phyloP scores from a whole-genome alignment of 2,797 vertebrate genomes.

The Pseudocheirus occidentalis region DNA sequence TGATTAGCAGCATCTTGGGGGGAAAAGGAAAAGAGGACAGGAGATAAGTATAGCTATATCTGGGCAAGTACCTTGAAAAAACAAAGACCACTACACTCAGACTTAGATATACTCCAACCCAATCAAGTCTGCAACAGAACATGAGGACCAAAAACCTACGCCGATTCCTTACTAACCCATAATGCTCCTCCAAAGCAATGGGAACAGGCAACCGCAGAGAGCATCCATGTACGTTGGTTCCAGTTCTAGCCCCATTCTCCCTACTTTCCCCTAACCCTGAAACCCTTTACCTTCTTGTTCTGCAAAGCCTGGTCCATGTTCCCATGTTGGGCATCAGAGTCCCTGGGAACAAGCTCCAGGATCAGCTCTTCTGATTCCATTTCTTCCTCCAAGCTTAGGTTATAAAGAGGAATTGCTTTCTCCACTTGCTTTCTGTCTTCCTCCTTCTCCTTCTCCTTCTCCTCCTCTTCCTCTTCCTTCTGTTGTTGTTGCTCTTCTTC shows the following conservation, averaged over 20 bases:
- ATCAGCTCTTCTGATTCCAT: not conserved
- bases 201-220: not conserved
- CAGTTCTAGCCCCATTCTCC: not conserved
- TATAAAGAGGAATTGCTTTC: slow-evolving; percentile 60
- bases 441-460: slow-evolving; percentile 9
- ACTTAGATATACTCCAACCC: not conserved
- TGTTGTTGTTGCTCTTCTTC: slow-evolving; percentile 22
- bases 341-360: slow-evolving; percentile 3
- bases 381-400: slow-evolving; percentile 57
- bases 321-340: not conserved
- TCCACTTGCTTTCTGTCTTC: not conserved
- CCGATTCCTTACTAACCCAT: not conserved
- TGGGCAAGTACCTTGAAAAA: not conserved
- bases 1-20: slow-evolving; percentile 85
- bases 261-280: not conserved
- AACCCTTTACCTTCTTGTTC: slow-evolving; percentile 68
- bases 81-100: not conserved
- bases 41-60: not conserved
- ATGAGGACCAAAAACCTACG: slow-evolving; percentile 6
- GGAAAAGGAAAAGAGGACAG: not conserved
- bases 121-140: not conserved
- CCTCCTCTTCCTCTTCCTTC: slow-evolving; percentile 1
- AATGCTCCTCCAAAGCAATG: not conserved
- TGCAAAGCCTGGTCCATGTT: slow-evolving; percentile 54
- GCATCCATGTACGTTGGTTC: not conserved